Evolutionary conservation across 2,797 vertebrate species (phyloP), one percentile per base, ranked within the genome.

Genomic region (Tokudaia muenninki): DNA sequence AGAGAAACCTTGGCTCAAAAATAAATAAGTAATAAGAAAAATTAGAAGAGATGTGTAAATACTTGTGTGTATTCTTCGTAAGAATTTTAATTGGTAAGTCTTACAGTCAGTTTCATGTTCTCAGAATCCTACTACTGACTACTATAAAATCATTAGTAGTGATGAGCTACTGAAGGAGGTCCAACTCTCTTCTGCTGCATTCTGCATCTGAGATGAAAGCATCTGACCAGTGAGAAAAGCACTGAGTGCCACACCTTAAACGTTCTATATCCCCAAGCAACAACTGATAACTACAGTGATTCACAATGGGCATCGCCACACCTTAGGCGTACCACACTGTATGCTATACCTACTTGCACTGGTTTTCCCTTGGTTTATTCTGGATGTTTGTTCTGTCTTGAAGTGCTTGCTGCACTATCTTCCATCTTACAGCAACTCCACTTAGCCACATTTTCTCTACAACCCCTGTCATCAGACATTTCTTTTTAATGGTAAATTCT

Each of bases 91-190:
- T 0, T 84, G 75, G 67, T 90, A 31, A 90, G 87, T 31, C 31
- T 86, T 72, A 13, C 70, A 91, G 61, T 26, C 29, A 92, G 65
- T 93, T 96, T 95, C 87, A 86, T 82, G 7, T 84, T 97, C 55
- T 96, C 91, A 93, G 50, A 93, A n/a, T 75, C 95, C 31, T 89
- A 95, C 59, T 81, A 88, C 83, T 67, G n/a, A 92, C 67, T 89
- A 95, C 59, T 90, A 74, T 37, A 61, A 44, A 83, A 26, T 86
- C n/a, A 77, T n/a, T 65, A 93, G 26, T 77, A 87, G 52, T 92
- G 41, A 44, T 21, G 75, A 92, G 63, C 34, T 83, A 59, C 55
- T 94, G 21, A 94, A 94, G 29, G 12, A 94, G 70, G 57, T 14
- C 19, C 29, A 61, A 63, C 37, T 80, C 77, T 94, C 12, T 87